Conservation (phyloP, 2,113 vertebrate species). For the Microcebus griseorufus region DNA sequence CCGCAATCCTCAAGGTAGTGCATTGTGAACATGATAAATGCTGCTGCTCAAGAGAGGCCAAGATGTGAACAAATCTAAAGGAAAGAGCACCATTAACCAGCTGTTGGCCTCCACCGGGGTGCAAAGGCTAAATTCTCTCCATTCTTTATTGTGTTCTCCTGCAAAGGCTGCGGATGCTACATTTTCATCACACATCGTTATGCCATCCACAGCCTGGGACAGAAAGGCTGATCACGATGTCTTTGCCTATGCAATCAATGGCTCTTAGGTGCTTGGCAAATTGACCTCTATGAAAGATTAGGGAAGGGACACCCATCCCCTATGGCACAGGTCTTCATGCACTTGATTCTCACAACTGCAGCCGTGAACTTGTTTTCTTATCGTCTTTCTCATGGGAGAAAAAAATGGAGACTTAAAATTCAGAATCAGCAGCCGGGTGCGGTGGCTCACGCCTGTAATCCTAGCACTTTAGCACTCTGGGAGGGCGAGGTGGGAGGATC, state of each 20-base stretch:
- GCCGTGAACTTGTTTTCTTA: rapidly evolving
- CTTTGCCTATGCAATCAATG: rapidly evolving
- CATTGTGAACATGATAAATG: neutral
- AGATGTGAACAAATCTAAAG: neutral
- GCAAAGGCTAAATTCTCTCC: neutral
- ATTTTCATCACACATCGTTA: neutral
- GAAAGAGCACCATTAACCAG: rapidly evolving
- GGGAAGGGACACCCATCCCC: rapidly evolving
- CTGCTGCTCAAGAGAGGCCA: neutral
- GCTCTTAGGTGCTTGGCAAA: neutral
- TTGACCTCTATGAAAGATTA: rapidly evolving
- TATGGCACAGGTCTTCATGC: rapidly evolving
- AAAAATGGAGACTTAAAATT: too few relatives aligned
- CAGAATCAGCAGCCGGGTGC: neutral
- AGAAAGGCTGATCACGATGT: rapidly evolving
- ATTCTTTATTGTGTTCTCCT: rapidly evolving
- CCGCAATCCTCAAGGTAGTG: neutral
- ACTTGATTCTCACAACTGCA: rapidly evolving
- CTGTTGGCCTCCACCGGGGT: rapidly evolving
- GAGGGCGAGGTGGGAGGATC: too few relatives aligned
- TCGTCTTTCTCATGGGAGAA: neutral
- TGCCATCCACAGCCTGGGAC: rapidly evolving
- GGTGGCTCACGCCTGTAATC: too few relatives aligned
- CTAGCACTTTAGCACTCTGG: too few relatives aligned
- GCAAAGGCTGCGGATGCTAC: neutral